Evolutionary conservation across 1,140 invertebrate species (phyloP), one percentile per base, ranked within the genome.

Genomic region (Glossosoma conforme): DNA sequence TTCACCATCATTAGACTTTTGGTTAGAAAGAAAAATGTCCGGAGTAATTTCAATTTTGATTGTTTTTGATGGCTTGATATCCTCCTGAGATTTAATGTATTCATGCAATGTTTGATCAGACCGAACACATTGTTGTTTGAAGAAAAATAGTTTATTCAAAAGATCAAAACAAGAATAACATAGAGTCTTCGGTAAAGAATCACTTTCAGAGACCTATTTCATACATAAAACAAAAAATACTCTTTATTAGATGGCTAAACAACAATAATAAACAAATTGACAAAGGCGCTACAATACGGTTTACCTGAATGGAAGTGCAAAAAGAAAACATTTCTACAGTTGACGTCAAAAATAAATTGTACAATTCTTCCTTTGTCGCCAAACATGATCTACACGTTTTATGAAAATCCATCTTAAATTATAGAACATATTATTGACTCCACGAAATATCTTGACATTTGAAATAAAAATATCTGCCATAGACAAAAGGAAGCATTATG

Each of bases 301-400:
- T 61, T 61, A 72, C 70, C 61, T 71, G 65, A 28, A 72, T 61
- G 40, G 70, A 70, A 40, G 72, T 74, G 41, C 72, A 74, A 54
- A 67, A 73, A 35, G 70, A 66, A 45, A 66, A 74, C 22, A 70
- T 61, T 49, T 69, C 68, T 35, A 64, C 57, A 33, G 69, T 63
- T 57, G 67, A 68, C 42, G 64, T 62, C 28, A 58, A 53, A 63
- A 71, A 69, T 53, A 74, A 63, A 48, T 72, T 64, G 22, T 63
- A 67, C 25, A 72, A 54, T n/a, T 68, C 68, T 3, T 65, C 65
- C 6, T 63, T 47, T 24, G 67, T 65, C 33, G 64, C 60, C 44
- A 74, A 61, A 64, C 71, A 74, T 40, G 68, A 65, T 19, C 71
- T 61, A 46, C 71, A 74, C 50, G 72, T 62, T 58, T 68, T 70